A percentile compares a stretch with the other conserved stretches of the same genome.
Conservation (phyloP, 2,113 vertebrate species). For the Dipodomys merriami region DNA sequence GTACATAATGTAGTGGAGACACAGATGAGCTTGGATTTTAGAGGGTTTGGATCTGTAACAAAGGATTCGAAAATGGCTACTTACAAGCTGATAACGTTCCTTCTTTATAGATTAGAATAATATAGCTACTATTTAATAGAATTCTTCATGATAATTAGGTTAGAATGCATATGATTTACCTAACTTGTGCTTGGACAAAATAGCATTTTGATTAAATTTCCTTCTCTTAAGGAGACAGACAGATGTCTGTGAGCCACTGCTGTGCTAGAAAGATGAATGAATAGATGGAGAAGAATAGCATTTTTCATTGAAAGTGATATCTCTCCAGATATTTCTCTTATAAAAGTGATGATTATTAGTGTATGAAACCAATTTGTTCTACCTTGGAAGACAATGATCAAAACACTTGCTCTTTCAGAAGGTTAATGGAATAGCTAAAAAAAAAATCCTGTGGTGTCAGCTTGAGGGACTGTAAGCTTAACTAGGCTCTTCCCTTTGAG, state of each 20-base stretch:
- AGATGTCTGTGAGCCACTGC: neutral
- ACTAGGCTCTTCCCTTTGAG: conserved; percentile 1
- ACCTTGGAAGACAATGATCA: neutral
- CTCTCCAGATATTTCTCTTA: neutral
- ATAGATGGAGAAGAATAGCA: conserved; percentile 29
- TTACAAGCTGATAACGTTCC: neutral
- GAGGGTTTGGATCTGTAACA: conserved; percentile 34
- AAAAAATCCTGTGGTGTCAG: neutral
- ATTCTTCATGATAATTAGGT: conserved; percentile 3
- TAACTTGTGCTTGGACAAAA: neutral
- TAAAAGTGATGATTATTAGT: conserved; percentile 20
- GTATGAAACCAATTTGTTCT: conserved; percentile 14
- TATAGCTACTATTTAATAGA: neutral
- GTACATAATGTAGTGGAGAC: neutral
- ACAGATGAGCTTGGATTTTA: neutral
- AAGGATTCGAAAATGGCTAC: conserved; percentile 1
- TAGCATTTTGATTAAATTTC: neutral
- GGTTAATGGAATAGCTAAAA: neutral
- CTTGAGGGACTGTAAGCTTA: neutral
- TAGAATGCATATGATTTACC: neutral
- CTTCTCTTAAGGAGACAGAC: neutral
- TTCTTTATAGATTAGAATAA: neutral
- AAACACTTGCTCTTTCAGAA: conserved; percentile 12
- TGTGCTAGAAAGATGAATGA: conserved; percentile 17
- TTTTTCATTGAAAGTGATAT: conserved; percentile 30